Evolutionary conservation across 2,888 invertebrate genomes (phyloP), one percentile per base, ranked within the genome.

Genomic region (Melanargia galathea): DNA sequence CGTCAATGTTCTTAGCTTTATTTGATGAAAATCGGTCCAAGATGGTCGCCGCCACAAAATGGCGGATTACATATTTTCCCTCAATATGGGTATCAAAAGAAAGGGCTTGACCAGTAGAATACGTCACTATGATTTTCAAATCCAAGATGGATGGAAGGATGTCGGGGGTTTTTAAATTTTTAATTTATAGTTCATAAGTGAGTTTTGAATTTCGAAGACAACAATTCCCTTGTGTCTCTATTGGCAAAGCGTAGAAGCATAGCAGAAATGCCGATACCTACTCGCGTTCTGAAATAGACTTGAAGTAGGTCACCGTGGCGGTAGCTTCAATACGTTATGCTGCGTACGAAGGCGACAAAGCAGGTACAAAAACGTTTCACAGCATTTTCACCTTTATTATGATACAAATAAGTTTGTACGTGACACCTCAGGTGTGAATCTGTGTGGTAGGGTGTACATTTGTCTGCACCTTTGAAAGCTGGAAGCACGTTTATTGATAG

Each of bases 281-380:
- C 30, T 30, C 58, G 35, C n/a, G 46, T 58, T 46, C 58, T 58
- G 48, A 58, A 58, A 58, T 58, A 58, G 58, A 58, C 58, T 48
- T 20, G 11, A 58, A 58, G 22, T 58, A 58, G 58, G 58, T 58
- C 58, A 58, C 58, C 35, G 35, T 18, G 58, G 33, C 46, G 35
- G 48, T 35, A 22, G 58, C 58, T 35, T 22, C 48, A 35, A 58
- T 48, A 33, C 35, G 35, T 58, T 56, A 24, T 40, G n/a, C 38
- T 16, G 45, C 7, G 46, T 48, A 58, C 58, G 22, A n/a, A 13
- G 58, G 58, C 16, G 35, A 35, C 58, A 48, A 13, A 48, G 13
- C 30, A 30, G 30, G 30, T 30, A 6, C 6, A 30, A 30, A 30
- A 7, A 58, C 10, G 43, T 10, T 35, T 24, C 40, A 43, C 5